A percentile compares a stretch with the other conserved stretches of the same genome.
phyloP scores from a whole-genome alignment of 2,797 vertebrate species.

The Lepilemur septentrionalis region DNA sequence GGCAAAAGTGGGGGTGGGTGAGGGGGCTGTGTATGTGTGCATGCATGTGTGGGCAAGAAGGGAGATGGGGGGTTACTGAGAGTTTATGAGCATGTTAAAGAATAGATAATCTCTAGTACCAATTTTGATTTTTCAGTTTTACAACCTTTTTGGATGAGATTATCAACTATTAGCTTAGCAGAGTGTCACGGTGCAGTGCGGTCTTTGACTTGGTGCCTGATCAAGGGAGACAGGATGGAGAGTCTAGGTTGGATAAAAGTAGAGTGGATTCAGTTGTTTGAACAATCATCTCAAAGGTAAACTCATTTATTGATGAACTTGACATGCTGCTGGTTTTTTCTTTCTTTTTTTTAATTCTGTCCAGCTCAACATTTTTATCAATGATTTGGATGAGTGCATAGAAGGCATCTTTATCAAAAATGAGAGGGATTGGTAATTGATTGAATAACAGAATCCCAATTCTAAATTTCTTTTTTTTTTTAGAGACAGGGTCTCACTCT shows the following conservation, averaged over 20 bases:
- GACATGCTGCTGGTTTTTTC: background rate
- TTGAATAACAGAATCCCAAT: background rate
- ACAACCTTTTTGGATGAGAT: background rate
- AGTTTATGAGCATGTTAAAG: background rate
- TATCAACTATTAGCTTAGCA: background rate
- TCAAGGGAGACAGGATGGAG: background rate
- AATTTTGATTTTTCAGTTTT: background rate
- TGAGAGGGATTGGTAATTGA: background rate
- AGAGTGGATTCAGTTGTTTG: background rate
- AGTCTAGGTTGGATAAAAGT: background rate
- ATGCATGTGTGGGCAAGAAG: background rate
- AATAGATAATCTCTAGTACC: background rate
- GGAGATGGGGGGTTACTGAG: background rate
- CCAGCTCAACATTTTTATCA: slow-evolving; percentile 2
- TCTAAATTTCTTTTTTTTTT: background rate
- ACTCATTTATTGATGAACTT: background rate
- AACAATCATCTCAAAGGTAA: background rate
- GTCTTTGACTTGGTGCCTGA: background rate
- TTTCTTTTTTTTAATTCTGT: background rate
- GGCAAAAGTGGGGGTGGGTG: background rate
- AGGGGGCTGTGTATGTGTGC: background rate
- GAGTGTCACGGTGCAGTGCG: background rate
- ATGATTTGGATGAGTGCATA: background rate
- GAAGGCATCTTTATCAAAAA: background rate
- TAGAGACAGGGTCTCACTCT: too few relatives aligned